Evolutionary conservation across 2,113 vertebrate species (phyloP), one percentile per base, ranked within the genome.

Genomic region (Taurulus bubalis): DNA sequence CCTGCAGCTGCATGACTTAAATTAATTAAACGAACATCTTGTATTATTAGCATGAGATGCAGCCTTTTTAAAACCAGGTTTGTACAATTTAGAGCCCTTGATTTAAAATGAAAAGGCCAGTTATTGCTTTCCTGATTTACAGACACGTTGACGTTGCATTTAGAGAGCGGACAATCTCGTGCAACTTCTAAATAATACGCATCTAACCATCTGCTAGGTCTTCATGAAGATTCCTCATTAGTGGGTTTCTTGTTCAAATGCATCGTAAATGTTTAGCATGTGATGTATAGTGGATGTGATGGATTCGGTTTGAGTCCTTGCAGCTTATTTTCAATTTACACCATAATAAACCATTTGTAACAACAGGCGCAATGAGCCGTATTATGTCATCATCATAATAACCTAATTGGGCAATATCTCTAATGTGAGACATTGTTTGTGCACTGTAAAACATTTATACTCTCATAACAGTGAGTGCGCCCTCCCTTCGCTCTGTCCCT

Each of bases 401-500:
- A 86, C 64, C 82, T 86, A 85, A 90, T 73, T 85, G 77, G 75
- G 56, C 64, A 26, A 45, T 84, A 82, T 86, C 60, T 82, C n/a
- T 68, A 80, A 81, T 76, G 62, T 75, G 67, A 75, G 71, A 64
- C 56, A 71, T 73, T 87, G 86, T 82, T 80, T 72, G 76, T 84
- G 68, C 80, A 90, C 86, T 87, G 91, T 89, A 87, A 90, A 91
- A 92, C 87, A 89, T 86, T 77, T 86, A 81, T 78, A 68, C 59
- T 77, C 80, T 80, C 85, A 88, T 89, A 91, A 89, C 83, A 87
- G 83, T 68, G 85, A 72, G 74, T 55, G 63, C 90, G 83, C 91
- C 90, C 91, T 91, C 92, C 91, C 90, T 90, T 87, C 93, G 89
- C 94, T 87, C 91, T 90, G 90, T 93, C 93, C 91, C 90, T 93